Evolutionary conservation across 2,888 invertebrate genomes (phyloP).

Genomic region (Leptothorax acervorum): DNA sequence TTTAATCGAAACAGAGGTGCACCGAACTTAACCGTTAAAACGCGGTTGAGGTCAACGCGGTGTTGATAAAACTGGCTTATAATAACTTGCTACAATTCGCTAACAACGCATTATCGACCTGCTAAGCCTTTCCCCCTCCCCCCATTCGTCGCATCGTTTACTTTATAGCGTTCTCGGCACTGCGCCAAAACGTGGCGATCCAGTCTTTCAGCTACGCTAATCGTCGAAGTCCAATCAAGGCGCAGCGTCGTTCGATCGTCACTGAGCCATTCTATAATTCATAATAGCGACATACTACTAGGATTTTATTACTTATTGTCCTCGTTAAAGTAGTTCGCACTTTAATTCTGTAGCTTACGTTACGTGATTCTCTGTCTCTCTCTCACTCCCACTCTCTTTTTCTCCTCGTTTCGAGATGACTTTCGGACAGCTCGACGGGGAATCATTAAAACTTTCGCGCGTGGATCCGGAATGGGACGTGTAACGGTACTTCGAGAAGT

Average conservation of each 20-base stretch:
- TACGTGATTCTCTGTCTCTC: neutral
- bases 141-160: neutral
- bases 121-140: neutral
- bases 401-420: slow-evolving; percentile 14
- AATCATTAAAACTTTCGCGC: slow-evolving; percentile 48
- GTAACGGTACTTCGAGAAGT: slow-evolving; percentile 37
- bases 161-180: slow-evolving; percentile 35
- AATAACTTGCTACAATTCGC: slow-evolving; percentile 30
- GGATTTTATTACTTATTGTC: slow-evolving; percentile 78
- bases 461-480: slow-evolving; percentile 29
- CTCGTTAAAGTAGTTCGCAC: slow-evolving; percentile 74
- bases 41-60: slow-evolving; percentile 10
- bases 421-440: slow-evolving; percentile 27
- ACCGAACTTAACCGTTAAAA: slow-evolving; percentile 19
- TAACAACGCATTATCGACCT: slow-evolving; percentile 33
- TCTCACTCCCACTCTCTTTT: neutral
- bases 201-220: slow-evolving; percentile 23
- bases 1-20: neutral
- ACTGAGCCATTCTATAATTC: slow-evolving; percentile 63
- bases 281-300: slow-evolving; percentile 63
- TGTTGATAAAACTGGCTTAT: slow-evolving; percentile 5
- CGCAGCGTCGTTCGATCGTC: slow-evolving; percentile 44
- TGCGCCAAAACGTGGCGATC: neutral
- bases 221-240: slow-evolving; percentile 32
- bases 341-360: slow-evolving; percentile 30